These are phyloP conservation scores for Paralinhomoeus sp. DNA, from an alignment of 2,888 invertebrate species.

Conservation along the genomic window DNA sequence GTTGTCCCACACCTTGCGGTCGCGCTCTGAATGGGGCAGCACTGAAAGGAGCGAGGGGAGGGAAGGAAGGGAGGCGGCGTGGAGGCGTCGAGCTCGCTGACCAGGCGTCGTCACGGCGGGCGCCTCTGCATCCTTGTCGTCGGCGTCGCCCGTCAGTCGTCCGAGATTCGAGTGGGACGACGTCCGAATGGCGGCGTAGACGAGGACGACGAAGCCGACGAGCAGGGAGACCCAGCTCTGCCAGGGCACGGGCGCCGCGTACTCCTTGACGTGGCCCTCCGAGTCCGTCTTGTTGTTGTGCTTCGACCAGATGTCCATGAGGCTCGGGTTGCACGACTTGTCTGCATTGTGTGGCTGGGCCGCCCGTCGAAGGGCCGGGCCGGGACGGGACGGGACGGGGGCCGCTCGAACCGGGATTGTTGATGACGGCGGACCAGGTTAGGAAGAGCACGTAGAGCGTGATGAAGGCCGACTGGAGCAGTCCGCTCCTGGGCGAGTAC, in stretches of 20 bases:
- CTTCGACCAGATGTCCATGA: constrained; percentile 7
- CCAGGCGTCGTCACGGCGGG: background rate
- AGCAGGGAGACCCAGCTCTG: constrained; percentile 71
- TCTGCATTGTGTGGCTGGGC: no score
- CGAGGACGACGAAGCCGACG: constrained; percentile 64
- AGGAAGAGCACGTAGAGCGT: constrained; percentile 76
- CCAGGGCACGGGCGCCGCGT: constrained; percentile 29
- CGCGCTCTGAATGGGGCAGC: no score
- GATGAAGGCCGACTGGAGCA: constrained; percentile 59
- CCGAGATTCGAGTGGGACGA: constrained; percentile 59
- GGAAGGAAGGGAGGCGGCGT: no score
- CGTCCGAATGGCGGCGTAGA: constrained; percentile 77
- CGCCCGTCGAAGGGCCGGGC: no score
- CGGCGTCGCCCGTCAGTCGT: constrained; percentile 52
- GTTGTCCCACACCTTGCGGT: constrained; percentile 56
- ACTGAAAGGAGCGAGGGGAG: no score
- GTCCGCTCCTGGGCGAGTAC: constrained; percentile 43
- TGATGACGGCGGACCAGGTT: constrained; percentile 92
- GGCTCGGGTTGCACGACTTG: constrained; percentile 46
- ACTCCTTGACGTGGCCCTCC: constrained; percentile 1
- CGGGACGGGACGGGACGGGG: no score
- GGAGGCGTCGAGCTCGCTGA: no score
- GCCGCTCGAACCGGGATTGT: constrained; percentile 53
- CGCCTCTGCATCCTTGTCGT: constrained; percentile 1
- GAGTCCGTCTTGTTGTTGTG: background rate